A percentile compares a stretch with the other conserved stretches of the same genome.
Evolutionary conservation across 2,797 vertebrate genomes (phyloP).

Genomic region (Tadarida brasiliensis): DNA sequence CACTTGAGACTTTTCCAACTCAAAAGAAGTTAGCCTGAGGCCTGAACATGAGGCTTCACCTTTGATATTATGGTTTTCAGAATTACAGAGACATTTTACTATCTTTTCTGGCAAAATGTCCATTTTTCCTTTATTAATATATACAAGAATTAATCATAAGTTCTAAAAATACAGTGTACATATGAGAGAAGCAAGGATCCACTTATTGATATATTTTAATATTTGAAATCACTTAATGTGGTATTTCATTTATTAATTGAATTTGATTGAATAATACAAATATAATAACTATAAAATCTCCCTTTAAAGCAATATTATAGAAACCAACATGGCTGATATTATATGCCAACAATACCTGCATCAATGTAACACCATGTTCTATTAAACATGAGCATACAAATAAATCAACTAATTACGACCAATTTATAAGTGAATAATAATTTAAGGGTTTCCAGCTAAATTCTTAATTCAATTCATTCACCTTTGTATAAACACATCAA

Average conservation of each 20-base stretch:
- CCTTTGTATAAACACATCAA: neutral
- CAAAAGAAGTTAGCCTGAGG: constrained; percentile 5
- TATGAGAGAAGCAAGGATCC: neutral
- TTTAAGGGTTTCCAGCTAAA: neutral
- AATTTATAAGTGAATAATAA: neutral
- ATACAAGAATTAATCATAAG: neutral
- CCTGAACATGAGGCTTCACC: neutral
- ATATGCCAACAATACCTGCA: neutral
- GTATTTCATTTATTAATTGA: neutral
- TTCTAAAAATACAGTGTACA: neutral
- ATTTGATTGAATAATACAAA: neutral
- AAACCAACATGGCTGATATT: neutral
- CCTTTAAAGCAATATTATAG: neutral
- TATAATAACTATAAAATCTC: neutral
- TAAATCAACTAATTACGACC: neutral
- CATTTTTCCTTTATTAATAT: constrained; percentile 10
- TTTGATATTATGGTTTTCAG: constrained; percentile 6
- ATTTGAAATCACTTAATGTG: neutral
- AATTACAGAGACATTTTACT: neutral
- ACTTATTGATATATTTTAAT: neutral
- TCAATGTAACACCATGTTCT: neutral
- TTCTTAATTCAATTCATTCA: neutral
- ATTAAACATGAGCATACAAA: neutral
- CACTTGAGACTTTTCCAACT: neutral
- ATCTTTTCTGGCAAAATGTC: neutral